These are phyloP conservation scores for Saguinus imperator DNA, from an alignment of 2,113 vertebrate genomes.

Conservation along the genomic window DNA sequence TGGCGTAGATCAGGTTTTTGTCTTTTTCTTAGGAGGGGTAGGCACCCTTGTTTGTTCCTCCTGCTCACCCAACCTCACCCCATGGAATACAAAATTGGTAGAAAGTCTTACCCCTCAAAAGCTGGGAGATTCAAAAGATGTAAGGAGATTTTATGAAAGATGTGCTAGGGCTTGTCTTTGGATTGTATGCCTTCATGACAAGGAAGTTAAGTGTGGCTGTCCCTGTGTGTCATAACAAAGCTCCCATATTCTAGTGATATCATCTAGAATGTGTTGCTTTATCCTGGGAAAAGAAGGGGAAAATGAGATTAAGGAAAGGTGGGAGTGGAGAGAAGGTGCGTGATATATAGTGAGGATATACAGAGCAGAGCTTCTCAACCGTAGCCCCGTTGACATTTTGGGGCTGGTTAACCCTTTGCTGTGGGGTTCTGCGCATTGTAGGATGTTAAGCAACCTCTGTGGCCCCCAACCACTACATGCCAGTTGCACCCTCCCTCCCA, in stretches of 20 bases:
- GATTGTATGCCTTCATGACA: not conserved
- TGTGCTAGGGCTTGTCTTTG: not conserved
- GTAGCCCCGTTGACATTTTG: not conserved
- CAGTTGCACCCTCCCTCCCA: not conserved
- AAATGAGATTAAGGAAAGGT: not conserved
- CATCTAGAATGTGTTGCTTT: not conserved
- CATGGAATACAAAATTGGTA: not conserved
- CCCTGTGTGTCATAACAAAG: not conserved
- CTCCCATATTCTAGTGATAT: not conserved
- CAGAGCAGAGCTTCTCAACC: not conserved
- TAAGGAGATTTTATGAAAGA: not conserved
- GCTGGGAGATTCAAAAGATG: not conserved
- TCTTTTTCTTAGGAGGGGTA: not conserved
- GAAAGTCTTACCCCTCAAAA: not conserved
- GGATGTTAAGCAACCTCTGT: not conserved
- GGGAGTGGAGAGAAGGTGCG: not conserved
- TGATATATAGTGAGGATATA: not conserved
- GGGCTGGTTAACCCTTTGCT: not conserved
- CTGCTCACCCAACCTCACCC: not conserved
- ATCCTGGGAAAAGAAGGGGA: not conserved
- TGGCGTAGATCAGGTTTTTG: not conserved
- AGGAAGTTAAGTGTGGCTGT: not conserved
- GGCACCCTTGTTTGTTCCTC: not conserved
- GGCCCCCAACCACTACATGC: not conserved
- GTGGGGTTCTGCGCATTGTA: not conserved